A percentile compares a stretch with the other conserved stretches of the same genome.
These are phyloP conservation scores for Probosciger aterrimus DNA, from an alignment of 2,113 vertebrate species.

Conservation along the genomic window DNA sequence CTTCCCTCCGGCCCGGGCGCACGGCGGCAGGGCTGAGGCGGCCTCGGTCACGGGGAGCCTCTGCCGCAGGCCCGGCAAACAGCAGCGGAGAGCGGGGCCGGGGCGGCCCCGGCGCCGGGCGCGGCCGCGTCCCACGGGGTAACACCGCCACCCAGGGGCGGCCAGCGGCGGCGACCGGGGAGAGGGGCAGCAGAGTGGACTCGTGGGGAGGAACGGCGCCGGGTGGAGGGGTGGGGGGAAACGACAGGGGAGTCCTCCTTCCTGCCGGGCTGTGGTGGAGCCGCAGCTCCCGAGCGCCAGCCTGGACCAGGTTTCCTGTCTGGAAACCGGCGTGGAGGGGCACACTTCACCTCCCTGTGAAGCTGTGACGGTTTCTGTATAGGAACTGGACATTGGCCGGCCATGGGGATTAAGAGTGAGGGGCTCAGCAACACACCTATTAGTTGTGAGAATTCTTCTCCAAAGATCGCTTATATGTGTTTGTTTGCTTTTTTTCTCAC, in stretches of 20 bases:
- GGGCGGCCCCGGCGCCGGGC: neutral
- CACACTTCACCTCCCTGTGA: fast-evolving
- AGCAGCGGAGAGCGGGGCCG: too few species aligned
- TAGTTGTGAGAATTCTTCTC: neutral
- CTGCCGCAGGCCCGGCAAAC: neutral
- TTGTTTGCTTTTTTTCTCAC: neutral
- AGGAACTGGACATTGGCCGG: fast-evolving
- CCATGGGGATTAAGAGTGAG: too few species aligned
- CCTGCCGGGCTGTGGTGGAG: neutral
- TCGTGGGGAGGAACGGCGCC: too few species aligned
- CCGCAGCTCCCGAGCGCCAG: neutral
- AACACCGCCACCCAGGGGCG: conserved; percentile 24
- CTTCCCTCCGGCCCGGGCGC: too few species aligned
- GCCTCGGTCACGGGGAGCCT: neutral
- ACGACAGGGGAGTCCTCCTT: neutral
- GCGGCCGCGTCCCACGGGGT: neutral
- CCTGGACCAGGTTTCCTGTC: neutral
- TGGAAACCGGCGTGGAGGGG: fast-evolving
- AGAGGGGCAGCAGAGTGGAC: neutral
- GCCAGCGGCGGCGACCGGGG: neutral
- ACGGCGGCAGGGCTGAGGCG: too few species aligned
- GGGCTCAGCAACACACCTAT: fast-evolving
- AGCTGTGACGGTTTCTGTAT: fast-evolving
- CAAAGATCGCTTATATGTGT: fast-evolving
- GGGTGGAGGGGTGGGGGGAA: neutral